phyloP scores from a whole-genome alignment of 1,140 invertebrate genomes.

The Wiebesia pumilae region DNA sequence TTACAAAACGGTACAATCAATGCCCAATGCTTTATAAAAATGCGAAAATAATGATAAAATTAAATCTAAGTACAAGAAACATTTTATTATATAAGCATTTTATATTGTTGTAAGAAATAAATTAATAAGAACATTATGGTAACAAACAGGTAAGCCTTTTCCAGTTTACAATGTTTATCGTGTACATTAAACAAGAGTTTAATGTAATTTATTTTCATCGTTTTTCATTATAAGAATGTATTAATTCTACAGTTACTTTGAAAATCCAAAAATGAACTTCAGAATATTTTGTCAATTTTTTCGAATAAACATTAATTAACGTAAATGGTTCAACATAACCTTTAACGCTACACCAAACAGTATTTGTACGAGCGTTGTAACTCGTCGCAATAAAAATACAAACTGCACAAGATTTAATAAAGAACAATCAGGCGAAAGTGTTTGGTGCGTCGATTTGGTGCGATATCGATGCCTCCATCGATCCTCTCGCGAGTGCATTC shows the following conservation, averaged over 20 bases:
- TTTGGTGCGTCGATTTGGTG: too few relatives aligned
- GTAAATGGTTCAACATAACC: too few relatives aligned
- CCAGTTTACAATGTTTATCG: not conserved
- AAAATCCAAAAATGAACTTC: too few relatives aligned
- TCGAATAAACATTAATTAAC: too few relatives aligned
- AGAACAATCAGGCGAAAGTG: too few relatives aligned
- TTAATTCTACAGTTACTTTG: too few relatives aligned
- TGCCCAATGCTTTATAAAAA: not conserved
- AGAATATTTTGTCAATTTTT: too few relatives aligned
- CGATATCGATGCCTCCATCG: not conserved
- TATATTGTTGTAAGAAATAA: not conserved
- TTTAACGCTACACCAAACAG: too few relatives aligned
- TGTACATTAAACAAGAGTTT: not conserved
- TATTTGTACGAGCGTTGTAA: too few relatives aligned
- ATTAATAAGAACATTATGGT: not conserved
- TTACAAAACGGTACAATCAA: not conserved
- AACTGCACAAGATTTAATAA: too few relatives aligned
- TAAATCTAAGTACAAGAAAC: not conserved
- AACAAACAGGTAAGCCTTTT: not conserved
- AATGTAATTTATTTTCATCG: not conserved
- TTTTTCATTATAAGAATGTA: too few relatives aligned
- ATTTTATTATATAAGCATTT: not conserved
- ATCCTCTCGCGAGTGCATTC: not conserved
- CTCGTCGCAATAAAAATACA: too few relatives aligned
- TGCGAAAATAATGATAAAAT: not conserved